A percentile compares a stretch with the other conserved stretches of the same genome.
These are phyloP conservation scores for Dinocampus coccinellae DNA, from an alignment of 2,888 invertebrate genomes.

Conservation along the genomic window DNA sequence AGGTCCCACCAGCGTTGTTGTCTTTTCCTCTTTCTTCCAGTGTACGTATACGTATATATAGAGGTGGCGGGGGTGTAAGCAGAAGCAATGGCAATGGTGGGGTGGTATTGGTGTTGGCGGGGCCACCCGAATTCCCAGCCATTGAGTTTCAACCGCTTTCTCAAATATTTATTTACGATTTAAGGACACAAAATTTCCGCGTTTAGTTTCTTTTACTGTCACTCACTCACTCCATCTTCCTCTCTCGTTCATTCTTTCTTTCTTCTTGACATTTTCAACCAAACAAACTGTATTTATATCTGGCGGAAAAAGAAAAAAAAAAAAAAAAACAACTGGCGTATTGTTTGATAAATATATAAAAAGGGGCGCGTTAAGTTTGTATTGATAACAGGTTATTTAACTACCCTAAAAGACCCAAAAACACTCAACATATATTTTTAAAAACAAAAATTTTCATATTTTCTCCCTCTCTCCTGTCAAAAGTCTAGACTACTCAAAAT, in stretches of 20 bases:
- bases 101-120: not conserved
- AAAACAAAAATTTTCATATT: no score
- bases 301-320: not conserved
- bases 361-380: conserved; percentile 53
- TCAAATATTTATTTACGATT: conserved; percentile 65
- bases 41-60: no score
- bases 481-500: no score
- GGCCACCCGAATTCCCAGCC: conserved; percentile 28
- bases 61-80: no score
- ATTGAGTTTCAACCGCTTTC: conserved; percentile 49
- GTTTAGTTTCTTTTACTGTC: conserved; percentile 23
- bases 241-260: conserved; percentile 41
- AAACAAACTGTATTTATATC: not conserved
- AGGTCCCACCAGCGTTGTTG: conserved; percentile 5
- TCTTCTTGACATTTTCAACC: conserved; percentile 38
- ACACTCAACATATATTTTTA: not conserved
- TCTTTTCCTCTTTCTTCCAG: conserved; percentile 18
- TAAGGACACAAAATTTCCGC: conserved; percentile 56
- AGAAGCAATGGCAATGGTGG: no score
- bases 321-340: conserved; percentile 32
- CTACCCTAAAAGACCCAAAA: not conserved
- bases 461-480: no score
- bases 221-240: no score
- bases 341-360: conserved; percentile 65
- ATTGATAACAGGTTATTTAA: conserved; percentile 58